Percentiles rank a stretch among this genome's conserved stretches.
Evolutionary conservation across 2,113 vertebrate genomes (phyloP).

Genomic region (Coregonus clupeaformis): DNA sequence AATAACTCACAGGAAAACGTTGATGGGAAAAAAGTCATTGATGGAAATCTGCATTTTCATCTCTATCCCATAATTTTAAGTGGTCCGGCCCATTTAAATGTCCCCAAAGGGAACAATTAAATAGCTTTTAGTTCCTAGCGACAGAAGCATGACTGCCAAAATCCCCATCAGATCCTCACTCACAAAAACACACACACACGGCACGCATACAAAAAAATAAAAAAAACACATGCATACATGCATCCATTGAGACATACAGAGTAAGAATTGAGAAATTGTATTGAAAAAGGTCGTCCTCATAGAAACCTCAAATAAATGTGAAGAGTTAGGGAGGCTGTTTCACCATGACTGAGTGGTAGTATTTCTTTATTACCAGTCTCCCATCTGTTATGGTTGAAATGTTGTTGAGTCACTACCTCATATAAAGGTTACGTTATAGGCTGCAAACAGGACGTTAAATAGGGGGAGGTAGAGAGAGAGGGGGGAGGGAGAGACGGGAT

Average conservation of each 20-base stretch:
- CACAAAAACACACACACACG: background rate
- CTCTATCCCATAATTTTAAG: conserved; percentile 57
- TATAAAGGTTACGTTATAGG: too few relatives aligned
- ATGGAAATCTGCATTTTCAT: conserved; percentile 58
- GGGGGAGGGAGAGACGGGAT: too few relatives aligned
- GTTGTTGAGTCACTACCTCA: too few relatives aligned
- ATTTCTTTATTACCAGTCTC: too few relatives aligned
- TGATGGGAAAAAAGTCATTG: conserved; percentile 49
- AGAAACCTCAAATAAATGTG: background rate
- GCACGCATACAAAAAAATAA: too few relatives aligned
- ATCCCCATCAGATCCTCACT: conserved; percentile 51
- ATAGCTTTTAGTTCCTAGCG: conserved; percentile 67
- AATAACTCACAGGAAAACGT: conserved; percentile 50
- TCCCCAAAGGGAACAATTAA: conserved; percentile 70
- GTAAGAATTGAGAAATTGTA: background rate
- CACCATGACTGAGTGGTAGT: too few relatives aligned
- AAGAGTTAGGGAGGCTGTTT: too few relatives aligned
- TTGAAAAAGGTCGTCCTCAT: background rate
- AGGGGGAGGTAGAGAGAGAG: too few relatives aligned
- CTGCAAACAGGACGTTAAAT: too few relatives aligned
- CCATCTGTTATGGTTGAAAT: too few relatives aligned
- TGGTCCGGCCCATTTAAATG: conserved; percentile 54
- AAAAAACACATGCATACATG: background rate
- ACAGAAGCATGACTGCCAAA: conserved; percentile 64
- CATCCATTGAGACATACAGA: background rate